These are phyloP conservation scores for Drosophila hydei DNA, from an alignment of 1,140 invertebrate species.

Conservation along the genomic window DNA sequence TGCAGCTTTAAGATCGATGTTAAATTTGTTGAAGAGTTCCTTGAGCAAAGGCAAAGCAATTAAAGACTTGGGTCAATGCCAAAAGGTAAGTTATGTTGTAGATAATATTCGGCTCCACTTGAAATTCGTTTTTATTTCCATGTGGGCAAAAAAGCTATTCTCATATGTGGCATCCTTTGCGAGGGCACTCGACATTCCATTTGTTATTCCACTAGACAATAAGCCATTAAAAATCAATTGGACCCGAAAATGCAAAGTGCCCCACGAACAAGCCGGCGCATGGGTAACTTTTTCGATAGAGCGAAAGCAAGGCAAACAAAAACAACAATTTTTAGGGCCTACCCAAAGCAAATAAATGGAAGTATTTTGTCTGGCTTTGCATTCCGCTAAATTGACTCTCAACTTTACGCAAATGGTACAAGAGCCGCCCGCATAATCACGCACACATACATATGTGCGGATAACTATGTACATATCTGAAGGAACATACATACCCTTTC, in stretches of 20 bases:
- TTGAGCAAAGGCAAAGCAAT: constrained; percentile 27
- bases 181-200: constrained; percentile 29
- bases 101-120: not conserved
- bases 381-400: constrained; percentile 74
- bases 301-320: not conserved
- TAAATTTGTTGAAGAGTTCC: not conserved
- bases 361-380: constrained; percentile 42
- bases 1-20: not conserved
- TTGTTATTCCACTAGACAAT: constrained; percentile 57
- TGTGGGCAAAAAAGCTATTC: constrained; percentile 45
- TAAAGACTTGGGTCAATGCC: constrained; percentile 7
- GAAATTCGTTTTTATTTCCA: constrained; percentile 25
- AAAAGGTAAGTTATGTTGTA: not conserved
- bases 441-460: not conserved
- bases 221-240: constrained; percentile 77
- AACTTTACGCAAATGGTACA: constrained; percentile 50
- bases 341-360: constrained; percentile 41
- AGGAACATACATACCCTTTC: constrained; percentile 20
- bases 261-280: constrained; percentile 17
- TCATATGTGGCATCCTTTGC: constrained; percentile 56
- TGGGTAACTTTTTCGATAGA: constrained; percentile 15
- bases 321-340: constrained; percentile 16
- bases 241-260: constrained; percentile 59
- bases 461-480: not conserved
- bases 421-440: not conserved